These are phyloP conservation scores for Trichosurus vulpecula DNA, from an alignment of 2,797 vertebrate genomes.

Conservation along the genomic window DNA sequence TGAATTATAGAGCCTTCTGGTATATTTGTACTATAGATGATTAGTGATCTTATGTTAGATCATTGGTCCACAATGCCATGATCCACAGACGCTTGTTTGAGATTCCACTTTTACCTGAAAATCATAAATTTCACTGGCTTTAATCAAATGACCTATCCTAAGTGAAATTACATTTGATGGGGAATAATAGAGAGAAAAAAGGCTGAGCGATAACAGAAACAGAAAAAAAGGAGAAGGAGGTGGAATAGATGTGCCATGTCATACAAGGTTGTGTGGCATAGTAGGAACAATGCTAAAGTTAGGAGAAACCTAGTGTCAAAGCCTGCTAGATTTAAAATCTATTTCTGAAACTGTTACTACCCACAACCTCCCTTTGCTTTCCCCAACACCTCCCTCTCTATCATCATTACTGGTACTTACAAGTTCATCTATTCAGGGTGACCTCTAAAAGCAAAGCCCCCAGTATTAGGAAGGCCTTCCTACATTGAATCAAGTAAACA, in stretches of 20 bases:
- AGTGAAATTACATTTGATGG: background rate
- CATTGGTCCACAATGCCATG: background rate
- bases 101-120: too few relatives aligned
- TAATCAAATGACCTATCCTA: background rate
- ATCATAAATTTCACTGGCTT: background rate
- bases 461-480: background rate
- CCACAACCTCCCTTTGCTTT: background rate
- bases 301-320: background rate
- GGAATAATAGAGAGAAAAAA: background rate
- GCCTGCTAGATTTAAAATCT: background rate
- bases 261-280: background rate
- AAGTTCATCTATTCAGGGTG: background rate
- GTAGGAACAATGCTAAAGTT: background rate
- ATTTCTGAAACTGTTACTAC: background rate
- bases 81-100: too few relatives aligned
- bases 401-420: background rate
- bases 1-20: background rate
- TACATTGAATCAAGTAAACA: background rate
- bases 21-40: background rate
- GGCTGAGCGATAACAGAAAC: too few relatives aligned
- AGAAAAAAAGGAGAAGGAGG: too few relatives aligned
- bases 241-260: background rate
- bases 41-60: background rate
- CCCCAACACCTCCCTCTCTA: background rate
- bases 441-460: background rate